Evolutionary conservation across 23 tunicate species (phyloP), one percentile per base, ranked within the genome.

Genomic region (Halocynthia roretzi): DNA sequence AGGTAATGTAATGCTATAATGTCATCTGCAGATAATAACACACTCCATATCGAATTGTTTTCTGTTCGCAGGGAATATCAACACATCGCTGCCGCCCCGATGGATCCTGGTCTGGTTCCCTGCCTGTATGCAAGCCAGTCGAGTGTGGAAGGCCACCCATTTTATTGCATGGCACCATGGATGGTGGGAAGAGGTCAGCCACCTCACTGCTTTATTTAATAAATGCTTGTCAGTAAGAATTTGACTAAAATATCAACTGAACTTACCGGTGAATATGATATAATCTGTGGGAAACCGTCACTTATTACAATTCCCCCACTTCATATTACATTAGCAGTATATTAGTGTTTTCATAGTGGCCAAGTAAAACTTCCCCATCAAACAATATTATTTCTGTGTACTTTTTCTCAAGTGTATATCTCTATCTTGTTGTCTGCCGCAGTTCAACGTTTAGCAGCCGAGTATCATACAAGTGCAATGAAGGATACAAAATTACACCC

Each of bases 91-190:
- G 98, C 61, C 53, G 50, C 40, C 50, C 80, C 0, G 87, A 86
- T 52, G 98, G 98, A 0, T 62, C 77, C 6, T 92, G 98, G 98
- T 53, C 68, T 10, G 87, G 91, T 48, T 15, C 66, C 44, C 49
- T 67, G 14, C 91, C 98, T 11, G 54, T 51, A 68, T 92, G 98
- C 53, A 60, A 85, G 61, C 87, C 88, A 0, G 83, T 92, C 6
- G 90, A 85, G 22, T 92, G 98, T 74, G 98, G 98, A 21, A 54
- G 19, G 14, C 87, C 80, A 15, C 87, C 92, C 50, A 56, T 76
- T 10, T 18, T 86, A 0, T 22, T 86, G 10, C 75, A 92, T 58
- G 98, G 98, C 18, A 7, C 17, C 7, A 83, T 86, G 5, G 15
- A 8, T 17, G 87, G 72, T 6, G 61, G 78, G 50, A 57, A 83